Evolutionary conservation across 2,797 vertebrate genomes (phyloP).

Genomic region (Balearica regulorum): DNA sequence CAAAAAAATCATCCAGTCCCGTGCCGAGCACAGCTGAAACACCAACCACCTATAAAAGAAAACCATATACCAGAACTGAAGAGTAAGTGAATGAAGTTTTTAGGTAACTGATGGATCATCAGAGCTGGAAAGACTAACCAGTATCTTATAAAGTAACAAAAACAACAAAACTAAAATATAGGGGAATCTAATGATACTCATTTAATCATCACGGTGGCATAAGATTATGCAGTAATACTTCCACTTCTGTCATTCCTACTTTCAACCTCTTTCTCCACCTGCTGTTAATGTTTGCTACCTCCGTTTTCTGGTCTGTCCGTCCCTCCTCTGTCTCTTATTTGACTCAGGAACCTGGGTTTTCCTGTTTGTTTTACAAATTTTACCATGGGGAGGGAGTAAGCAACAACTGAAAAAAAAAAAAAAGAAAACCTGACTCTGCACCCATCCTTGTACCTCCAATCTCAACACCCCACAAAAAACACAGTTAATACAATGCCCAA

Average conservation of each 20-base stretch:
- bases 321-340: background rate
- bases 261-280: background rate
- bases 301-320: background rate
- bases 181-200: background rate
- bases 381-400: background rate
- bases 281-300: background rate
- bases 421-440: background rate
- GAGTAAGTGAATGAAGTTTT: background rate
- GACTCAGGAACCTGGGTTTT: background rate
- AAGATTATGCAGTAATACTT: background rate
- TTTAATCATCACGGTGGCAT: background rate
- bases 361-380: background rate
- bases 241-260: background rate
- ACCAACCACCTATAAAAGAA: conserved; percentile 86
- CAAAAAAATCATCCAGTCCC: conserved; percentile 88
- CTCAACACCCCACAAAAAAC: background rate
- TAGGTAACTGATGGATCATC: background rate
- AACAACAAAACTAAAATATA: too few relatives aligned
- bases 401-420: background rate
- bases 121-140: background rate
- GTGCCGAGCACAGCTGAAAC: conserved; percentile 90
- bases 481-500: background rate
- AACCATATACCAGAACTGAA: background rate
- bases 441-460: background rate
- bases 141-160: background rate